Percentiles rank a stretch among this genome's conserved stretches.
phyloP scores from a whole-genome alignment of 2,113 vertebrate genomes.

The Cyanoderma ruficeps region DNA sequence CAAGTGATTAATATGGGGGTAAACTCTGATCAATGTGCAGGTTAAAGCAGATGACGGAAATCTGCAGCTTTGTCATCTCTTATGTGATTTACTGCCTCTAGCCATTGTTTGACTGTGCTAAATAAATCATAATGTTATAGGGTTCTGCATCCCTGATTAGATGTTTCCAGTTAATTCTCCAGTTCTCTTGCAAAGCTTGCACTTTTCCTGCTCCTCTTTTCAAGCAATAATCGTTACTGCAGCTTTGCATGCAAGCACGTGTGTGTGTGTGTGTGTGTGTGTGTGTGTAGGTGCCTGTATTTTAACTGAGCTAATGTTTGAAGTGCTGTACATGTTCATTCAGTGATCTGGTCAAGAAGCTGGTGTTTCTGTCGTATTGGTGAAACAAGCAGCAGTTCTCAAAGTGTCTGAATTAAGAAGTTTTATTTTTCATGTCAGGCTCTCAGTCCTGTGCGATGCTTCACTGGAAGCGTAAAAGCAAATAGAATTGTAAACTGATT shows the following conservation, averaged over 20 bases:
- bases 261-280: accelerated
- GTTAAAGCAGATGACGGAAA: conserved; percentile 29
- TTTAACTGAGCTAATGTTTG: not conserved
- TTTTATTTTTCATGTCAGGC: not conserved
- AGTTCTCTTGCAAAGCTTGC: conserved; percentile 2
- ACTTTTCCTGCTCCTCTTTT: not conserved
- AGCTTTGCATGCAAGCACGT: accelerated
- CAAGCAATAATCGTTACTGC: accelerated
- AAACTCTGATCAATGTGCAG: conserved; percentile 43
- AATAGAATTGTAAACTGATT: not conserved
- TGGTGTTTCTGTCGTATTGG: accelerated
- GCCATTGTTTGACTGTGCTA: not conserved
- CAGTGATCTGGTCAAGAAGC: not conserved
- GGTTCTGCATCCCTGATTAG: conserved; percentile 13
- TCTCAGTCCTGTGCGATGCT: not conserved
- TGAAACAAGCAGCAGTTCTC: not conserved
- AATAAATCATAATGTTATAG: conserved; percentile 48
- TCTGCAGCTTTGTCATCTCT: conserved; percentile 48
- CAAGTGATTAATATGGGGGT: conserved; percentile 48
- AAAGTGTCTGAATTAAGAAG: not conserved
- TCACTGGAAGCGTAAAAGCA: not conserved
- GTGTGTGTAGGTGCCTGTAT: not conserved
- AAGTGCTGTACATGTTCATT: not conserved
- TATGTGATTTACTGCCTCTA: not conserved
- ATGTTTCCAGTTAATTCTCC: conserved; percentile 49